phyloP scores from a whole-genome alignment of 37 sponge, comb jelly and placozoan species.

The Oopsacas minuta region DNA sequence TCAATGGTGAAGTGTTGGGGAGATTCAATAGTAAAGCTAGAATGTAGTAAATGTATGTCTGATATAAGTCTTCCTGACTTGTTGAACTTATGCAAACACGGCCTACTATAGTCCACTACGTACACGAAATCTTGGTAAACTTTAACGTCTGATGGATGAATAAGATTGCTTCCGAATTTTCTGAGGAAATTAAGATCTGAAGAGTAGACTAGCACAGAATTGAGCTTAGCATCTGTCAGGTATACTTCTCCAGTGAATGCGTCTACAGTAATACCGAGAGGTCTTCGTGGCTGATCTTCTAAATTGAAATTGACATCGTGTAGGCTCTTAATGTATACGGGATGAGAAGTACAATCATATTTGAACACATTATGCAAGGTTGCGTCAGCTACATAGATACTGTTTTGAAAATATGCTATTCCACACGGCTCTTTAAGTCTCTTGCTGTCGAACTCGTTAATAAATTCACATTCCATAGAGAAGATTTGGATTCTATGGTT shows the following conservation, averaged over 20 bases:
- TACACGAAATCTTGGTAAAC: background rate
- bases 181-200: background rate
- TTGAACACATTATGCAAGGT: background rate
- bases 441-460: background rate
- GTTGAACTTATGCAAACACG: background rate
- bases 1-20: background rate
- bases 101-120: background rate
- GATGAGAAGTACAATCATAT: background rate
- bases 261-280: background rate
- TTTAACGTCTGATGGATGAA: background rate
- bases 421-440: background rate
- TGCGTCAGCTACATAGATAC: background rate
- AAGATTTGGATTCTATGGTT: background rate
- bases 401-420: background rate
- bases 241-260: background rate
- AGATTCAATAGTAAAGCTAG: background rate
- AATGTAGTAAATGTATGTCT: background rate
- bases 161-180: background rate
- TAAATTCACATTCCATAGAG: slow-evolving; percentile 7
- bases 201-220: background rate
- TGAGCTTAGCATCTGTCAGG: background rate
- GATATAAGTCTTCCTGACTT: background rate
- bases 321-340: background rate
- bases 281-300: background rate
- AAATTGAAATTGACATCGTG: background rate